These are phyloP conservation scores for human (Homo sapiens) DNA, from an alignment of 2,113 vertebrate genomes.

Conservation along the genomic window GRCh38 chr1:22473501-22474000, in stretches of 20 bases:
- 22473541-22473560: not conserved
- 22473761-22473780: not conserved
- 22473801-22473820: not conserved
- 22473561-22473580: slow-evolving; percentile 25
- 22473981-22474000: not conserved
- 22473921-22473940: not conserved
- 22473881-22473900: not conserved
- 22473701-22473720: not conserved
- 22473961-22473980: not conserved
- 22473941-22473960: not conserved
- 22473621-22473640: not conserved
- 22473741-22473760: not conserved
- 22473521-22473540: not conserved
- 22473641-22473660: not conserved
- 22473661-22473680: not conserved
- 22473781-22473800: not conserved
- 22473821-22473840: not conserved
- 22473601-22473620: not conserved
- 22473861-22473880: not conserved
- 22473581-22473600: not conserved
- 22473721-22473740: not conserved
- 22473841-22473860: not conserved
- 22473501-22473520: slow-evolving; percentile 22
- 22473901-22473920: not conserved
- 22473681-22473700: not conserved